These are phyloP conservation scores for Plusia festucae DNA, from an alignment of 2,888 invertebrate genomes.

Conservation along the genomic window DNA sequence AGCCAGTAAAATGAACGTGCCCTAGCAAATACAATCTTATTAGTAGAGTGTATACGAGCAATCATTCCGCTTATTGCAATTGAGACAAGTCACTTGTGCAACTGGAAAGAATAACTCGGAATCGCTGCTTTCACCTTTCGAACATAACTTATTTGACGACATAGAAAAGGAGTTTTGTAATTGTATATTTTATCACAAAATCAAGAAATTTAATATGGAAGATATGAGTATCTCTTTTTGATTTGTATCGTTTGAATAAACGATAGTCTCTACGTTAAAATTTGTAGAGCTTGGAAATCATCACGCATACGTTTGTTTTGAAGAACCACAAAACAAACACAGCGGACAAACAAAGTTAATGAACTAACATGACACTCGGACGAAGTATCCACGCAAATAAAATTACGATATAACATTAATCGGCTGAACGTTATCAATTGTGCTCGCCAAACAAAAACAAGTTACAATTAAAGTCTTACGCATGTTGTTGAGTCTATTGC, in stretches of 20 bases:
- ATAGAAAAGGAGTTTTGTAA: too few species aligned
- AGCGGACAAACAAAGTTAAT: background rate
- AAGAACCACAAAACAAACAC: background rate
- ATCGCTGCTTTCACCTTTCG: too few species aligned
- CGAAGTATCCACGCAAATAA: background rate
- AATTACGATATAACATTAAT: background rate
- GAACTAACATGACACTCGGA: background rate
- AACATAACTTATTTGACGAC: background rate
- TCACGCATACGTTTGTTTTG: background rate
- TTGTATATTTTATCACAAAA: too few species aligned
- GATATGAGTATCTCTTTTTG: too few species aligned
- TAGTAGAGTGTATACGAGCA: background rate
- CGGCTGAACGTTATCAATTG: background rate
- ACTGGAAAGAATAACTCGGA: too few species aligned
- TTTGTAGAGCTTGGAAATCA: background rate
- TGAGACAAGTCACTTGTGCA: background rate
- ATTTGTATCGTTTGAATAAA: background rate
- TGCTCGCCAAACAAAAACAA: slow-evolving; percentile 2
- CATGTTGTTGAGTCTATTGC: background rate
- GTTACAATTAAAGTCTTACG: background rate
- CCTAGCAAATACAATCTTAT: slow-evolving; percentile 71
- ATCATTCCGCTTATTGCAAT: background rate
- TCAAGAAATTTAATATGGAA: too few species aligned
- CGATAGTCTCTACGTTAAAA: background rate
- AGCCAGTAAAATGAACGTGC: slow-evolving; percentile 90